Percentiles rank a stretch among this genome's conserved stretches.
Evolutionary conservation across 2,113 vertebrate genomes (phyloP).

Genomic region (Muntiacus muntjak): DNA sequence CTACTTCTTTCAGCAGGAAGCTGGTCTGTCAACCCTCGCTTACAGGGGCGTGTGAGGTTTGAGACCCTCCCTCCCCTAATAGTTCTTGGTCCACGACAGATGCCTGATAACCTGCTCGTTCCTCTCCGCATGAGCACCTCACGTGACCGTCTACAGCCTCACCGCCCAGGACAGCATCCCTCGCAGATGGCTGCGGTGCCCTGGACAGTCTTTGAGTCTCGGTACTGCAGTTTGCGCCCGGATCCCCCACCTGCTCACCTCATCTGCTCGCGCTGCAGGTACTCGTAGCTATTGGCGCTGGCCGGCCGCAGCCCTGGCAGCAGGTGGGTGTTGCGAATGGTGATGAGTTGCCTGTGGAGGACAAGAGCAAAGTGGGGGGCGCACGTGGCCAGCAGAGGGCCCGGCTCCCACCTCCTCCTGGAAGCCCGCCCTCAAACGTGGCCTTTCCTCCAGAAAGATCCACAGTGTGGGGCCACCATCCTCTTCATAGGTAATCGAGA

Average conservation of each 20-base stretch:
- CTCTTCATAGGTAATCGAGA: background rate
- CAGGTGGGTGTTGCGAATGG: slow-evolving; percentile 47
- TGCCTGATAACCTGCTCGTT: background rate
- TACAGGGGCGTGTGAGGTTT: background rate
- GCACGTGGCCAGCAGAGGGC: background rate
- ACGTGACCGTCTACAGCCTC: background rate
- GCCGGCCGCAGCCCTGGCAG: background rate
- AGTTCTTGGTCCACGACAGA: background rate
- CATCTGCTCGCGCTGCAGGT: slow-evolving; percentile 4
- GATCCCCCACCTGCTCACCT: slow-evolving; percentile 12
- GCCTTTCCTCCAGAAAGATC: background rate
- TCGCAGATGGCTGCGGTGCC: background rate
- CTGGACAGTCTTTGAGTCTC: background rate
- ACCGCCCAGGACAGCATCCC: fast-evolving
- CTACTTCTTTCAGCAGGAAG: background rate
- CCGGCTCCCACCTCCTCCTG: background rate
- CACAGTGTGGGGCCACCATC: background rate
- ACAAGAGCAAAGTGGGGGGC: background rate
- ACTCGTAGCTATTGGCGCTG: slow-evolving; percentile 50
- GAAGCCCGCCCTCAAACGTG: background rate
- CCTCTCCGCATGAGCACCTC: background rate
- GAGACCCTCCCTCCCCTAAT: background rate
- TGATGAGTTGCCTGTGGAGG: slow-evolving; percentile 74
- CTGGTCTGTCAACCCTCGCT: background rate
- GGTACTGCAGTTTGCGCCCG: background rate